These are phyloP conservation scores for Amphipoea oculea DNA, from an alignment of 2,888 invertebrate species.

Conservation along the genomic window DNA sequence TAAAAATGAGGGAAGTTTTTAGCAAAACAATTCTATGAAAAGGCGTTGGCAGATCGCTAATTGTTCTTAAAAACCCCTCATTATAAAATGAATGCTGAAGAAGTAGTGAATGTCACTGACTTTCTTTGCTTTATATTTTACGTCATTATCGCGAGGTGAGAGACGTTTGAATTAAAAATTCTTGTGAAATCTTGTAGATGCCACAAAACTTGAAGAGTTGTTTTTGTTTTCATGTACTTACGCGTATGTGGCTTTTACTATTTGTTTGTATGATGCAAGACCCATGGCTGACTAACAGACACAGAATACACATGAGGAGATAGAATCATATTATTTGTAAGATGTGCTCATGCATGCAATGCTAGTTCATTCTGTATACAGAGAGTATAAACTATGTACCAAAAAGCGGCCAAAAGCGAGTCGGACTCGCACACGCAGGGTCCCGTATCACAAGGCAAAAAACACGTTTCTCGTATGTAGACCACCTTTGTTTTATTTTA, in stretches of 20 bases:
- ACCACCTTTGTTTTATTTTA: no score
- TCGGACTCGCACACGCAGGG: no score
- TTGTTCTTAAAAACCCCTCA: slow-evolving; percentile 37
- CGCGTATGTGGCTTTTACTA: not conserved
- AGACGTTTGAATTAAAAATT: slow-evolving; percentile 9
- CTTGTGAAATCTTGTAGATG: not conserved
- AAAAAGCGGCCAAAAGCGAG: not conserved
- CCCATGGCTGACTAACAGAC: not conserved
- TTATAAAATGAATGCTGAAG: slow-evolving; percentile 37
- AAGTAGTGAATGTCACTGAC: slow-evolving; percentile 25
- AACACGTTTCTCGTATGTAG: no score
- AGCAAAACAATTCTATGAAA: slow-evolving; percentile 19
- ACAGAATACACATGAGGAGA: not conserved
- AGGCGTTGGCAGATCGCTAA: not conserved
- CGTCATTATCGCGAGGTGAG: slow-evolving; percentile 19
- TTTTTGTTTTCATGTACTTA: not conserved
- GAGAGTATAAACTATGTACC: not conserved
- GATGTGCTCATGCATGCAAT: not conserved
- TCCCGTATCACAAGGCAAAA: no score
- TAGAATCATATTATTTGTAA: not conserved
- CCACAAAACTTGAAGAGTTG: not conserved
- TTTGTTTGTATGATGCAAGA: not conserved
- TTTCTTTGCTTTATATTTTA: slow-evolving; percentile 30
- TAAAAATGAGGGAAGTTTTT: slow-evolving; percentile 3
- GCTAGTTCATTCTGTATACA: not conserved